phyloP scores from a whole-genome alignment of 2,113 vertebrate species.

The Trochalopteron elliotii region DNA sequence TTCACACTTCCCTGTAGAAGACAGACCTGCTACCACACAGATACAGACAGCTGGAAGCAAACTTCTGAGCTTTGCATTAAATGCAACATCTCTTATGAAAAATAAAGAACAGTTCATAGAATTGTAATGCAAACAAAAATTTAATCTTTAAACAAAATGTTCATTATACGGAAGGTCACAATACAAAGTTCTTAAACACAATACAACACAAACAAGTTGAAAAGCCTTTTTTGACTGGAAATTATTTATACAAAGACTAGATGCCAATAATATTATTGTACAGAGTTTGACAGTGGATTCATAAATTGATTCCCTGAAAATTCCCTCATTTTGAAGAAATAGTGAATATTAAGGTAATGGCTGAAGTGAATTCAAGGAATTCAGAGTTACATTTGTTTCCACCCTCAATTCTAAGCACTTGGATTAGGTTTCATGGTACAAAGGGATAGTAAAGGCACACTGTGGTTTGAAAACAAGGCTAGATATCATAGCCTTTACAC shows the following conservation, averaged over 20 bases:
- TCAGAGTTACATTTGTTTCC: neutral
- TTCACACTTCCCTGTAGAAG: neutral
- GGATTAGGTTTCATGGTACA: neutral
- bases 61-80: neutral
- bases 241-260: constrained; percentile 40
- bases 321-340: constrained; percentile 1
- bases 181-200: constrained; percentile 42
- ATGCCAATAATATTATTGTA: constrained; percentile 1
- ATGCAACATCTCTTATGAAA: neutral
- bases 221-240: constrained; percentile 34
- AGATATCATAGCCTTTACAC: constrained; percentile 4
- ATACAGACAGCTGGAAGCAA: neutral
- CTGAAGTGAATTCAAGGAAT: constrained; percentile 6
- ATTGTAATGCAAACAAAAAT: constrained; percentile 58
- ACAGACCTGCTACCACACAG: neutral
- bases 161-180: constrained; percentile 25
- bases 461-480: constrained; percentile 29
- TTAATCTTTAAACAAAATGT: constrained; percentile 58
- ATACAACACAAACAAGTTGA: constrained; percentile 41
- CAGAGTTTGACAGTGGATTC: constrained; percentile 12
- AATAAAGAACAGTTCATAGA: constrained; percentile 57
- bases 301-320: constrained; percentile 1
- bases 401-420: neutral
- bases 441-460: constrained; percentile 53
- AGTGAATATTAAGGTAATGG: constrained; percentile 4